Evolutionary conservation across 2,797 vertebrate species (phyloP).

Genomic region (Ispidina picta): DNA sequence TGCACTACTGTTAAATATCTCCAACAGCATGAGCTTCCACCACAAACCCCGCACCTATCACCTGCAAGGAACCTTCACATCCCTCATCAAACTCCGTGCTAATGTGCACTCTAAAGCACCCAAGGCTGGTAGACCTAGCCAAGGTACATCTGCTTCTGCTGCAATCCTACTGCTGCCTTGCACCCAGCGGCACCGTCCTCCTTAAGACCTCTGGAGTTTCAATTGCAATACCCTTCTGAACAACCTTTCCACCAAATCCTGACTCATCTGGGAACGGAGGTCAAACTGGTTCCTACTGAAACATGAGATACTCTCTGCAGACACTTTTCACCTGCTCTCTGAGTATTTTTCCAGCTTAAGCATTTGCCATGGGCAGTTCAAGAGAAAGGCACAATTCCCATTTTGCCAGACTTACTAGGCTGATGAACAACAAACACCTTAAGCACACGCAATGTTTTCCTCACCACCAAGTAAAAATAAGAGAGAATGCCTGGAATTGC

Average conservation of each 20-base stretch:
- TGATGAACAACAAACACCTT: not conserved
- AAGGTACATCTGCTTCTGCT: not conserved
- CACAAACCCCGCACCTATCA: not conserved
- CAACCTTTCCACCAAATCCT: not conserved
- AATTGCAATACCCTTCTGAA: not conserved
- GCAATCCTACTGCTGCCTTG: fast-evolving
- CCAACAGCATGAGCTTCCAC: not conserved
- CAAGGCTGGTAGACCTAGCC: not conserved
- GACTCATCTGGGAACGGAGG: constrained; percentile 1
- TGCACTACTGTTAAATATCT: not conserved
- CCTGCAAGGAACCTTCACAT: not conserved
- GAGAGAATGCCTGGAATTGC: constrained; percentile 40
- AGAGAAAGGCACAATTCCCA: not conserved
- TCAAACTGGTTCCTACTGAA: constrained; percentile 20
- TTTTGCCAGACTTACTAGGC: not conserved
- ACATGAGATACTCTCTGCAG: not conserved
- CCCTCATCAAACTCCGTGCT: not conserved
- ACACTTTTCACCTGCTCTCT: not conserved
- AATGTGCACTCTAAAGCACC: not conserved
- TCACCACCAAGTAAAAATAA: not conserved
- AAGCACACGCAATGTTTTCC: not conserved
- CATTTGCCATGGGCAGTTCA: not conserved
- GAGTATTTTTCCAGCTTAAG: constrained; percentile 3
- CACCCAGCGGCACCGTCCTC: not conserved
- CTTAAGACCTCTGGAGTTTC: not conserved